A percentile compares a stretch with the other conserved stretches of the same genome.
These are phyloP conservation scores for Acanthosepion esculentum DNA, from an alignment of 2,888 invertebrate species.

Conservation along the genomic window DNA sequence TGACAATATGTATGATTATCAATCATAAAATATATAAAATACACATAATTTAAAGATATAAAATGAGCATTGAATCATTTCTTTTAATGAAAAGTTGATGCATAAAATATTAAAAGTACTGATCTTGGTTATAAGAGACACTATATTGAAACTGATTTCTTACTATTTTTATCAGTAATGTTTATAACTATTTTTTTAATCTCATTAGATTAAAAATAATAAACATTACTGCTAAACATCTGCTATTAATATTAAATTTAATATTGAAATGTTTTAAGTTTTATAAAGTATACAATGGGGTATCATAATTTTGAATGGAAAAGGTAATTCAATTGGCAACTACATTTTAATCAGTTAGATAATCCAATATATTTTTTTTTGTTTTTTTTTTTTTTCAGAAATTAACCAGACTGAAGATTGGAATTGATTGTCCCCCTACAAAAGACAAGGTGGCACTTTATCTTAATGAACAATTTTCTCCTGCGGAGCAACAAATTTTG, in stretches of 20 bases:
- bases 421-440: slow-evolving; percentile 62
- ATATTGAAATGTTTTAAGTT: too few relatives aligned
- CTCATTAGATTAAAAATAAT: too few relatives aligned
- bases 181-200: too few relatives aligned
- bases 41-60: neutral
- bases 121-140: neutral
- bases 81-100: neutral
- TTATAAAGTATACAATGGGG: too few relatives aligned
- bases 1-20: neutral
- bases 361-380: neutral
- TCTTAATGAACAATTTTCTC: slow-evolving; percentile 58
- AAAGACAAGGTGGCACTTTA: slow-evolving; percentile 57
- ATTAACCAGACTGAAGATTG: slow-evolving; percentile 58
- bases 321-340: neutral
- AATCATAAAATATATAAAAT: neutral
- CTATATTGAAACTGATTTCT: too few relatives aligned
- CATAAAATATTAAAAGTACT: neutral
- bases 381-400: slow-evolving; percentile 25
- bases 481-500: slow-evolving; percentile 53
- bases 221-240: too few relatives aligned
- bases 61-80: neutral
- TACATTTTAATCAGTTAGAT: neutral
- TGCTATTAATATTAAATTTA: too few relatives aligned
- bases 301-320: neutral
- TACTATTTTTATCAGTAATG: too few relatives aligned